Base-by-base conservation (phyloP, 2,797 vertebrate genomes). In the Enteromius treurensis region DNA sequence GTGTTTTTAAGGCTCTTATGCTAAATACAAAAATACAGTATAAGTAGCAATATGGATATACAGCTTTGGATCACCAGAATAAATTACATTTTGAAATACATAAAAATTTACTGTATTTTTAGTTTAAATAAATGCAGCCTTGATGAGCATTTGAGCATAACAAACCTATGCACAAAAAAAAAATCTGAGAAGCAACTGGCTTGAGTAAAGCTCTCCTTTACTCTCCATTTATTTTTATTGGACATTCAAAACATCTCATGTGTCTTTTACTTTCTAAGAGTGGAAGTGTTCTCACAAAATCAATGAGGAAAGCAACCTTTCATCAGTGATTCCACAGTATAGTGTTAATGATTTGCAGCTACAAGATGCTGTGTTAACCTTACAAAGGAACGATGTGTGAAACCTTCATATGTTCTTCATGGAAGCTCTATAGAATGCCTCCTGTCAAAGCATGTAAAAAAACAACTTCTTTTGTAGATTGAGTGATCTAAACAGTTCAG, bases 381-480 rank as follows among this genome's bases (percentile, higher is more conserved):
- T 29, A 40, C 88, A 86, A 84, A 87, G 86, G 85, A 84, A 88
- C 19, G 7, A 4, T 0, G 88, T 87, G 88, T 85, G 82, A 89
- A 90, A 78, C 32, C 85, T 83, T 23, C 73, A 23, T 81, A 87
- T 87, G 79, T 29, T 60, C 53, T 26, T 45, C n/a, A 45, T 45
- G 19, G 75, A 77, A 62, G 7, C 37, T 60, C 13, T 40, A 74
- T 75, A 67, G 47, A 17, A 53, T 82, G 58, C 15, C 29, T 82
- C 68, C 88, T 89, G 88, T 89, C 85, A 86, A 87, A 85, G 3
- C 84, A 90, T 91, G 91, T 92, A 91, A 93, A 88, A 58, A 40
- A 11, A 14, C 19, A 14, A 17, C 8, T n/a, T 23, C 34, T 91
- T 92, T 90, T 88, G 88, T 85, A 88, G 89, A 89, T 80, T 87